These are phyloP conservation scores for Micropterix aruncella DNA, from an alignment of 2,888 invertebrate species.

Conservation along the genomic window DNA sequence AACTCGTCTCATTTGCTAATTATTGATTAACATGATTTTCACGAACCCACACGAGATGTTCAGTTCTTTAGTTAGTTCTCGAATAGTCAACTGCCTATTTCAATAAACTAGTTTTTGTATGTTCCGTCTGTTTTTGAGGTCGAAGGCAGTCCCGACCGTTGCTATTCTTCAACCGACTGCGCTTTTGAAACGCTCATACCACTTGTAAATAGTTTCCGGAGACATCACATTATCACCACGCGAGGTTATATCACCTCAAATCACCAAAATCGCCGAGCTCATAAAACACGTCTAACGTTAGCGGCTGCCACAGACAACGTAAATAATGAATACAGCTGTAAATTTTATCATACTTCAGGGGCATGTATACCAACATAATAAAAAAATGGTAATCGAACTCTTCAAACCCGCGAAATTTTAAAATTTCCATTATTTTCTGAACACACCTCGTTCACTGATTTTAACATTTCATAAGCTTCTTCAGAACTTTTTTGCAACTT, in stretches of 20 bases:
- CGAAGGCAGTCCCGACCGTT: constrained; percentile 1
- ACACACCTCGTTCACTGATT: too few species aligned
- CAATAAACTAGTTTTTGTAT: not conserved
- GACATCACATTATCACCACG: constrained; percentile 2
- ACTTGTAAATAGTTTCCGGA: constrained; percentile 2
- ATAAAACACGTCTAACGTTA: too few species aligned
- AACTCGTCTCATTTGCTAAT: not conserved
- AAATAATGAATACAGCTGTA: too few species aligned
- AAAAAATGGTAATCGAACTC: too few species aligned
- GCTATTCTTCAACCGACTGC: constrained; percentile 1
- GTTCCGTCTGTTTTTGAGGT: constrained; percentile 1
- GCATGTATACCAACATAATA: too few species aligned
- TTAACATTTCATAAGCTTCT: too few species aligned
- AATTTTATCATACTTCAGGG: too few species aligned
- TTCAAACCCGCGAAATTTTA: too few species aligned
- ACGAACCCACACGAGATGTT: not conserved
- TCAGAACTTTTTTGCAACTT: constrained; percentile 4
- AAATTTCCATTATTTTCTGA: too few species aligned
- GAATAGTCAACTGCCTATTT: constrained; percentile 3
- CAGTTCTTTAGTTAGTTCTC: constrained; percentile 1
- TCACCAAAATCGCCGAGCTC: too few species aligned
- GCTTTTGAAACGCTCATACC: constrained; percentile 2
- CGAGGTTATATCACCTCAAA: too few species aligned
- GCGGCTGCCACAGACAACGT: not conserved
- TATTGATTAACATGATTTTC: not conserved